phyloP scores from a whole-genome alignment of 1,140 invertebrate genomes.

The Chlorops oryzae region DNA sequence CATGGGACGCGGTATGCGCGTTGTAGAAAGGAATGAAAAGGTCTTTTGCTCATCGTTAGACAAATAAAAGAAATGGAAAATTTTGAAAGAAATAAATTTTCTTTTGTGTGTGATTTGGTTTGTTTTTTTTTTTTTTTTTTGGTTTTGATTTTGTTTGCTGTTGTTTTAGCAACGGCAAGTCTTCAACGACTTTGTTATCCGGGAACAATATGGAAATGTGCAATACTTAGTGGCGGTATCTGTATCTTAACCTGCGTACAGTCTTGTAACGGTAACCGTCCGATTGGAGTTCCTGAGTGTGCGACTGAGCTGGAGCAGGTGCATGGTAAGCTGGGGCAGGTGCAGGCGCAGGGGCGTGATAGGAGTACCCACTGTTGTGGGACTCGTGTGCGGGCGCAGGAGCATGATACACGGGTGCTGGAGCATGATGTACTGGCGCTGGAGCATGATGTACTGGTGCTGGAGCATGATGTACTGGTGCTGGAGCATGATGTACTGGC shows the following conservation, averaged over 20 bases:
- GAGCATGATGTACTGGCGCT: conserved; percentile 1
- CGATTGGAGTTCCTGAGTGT: background rate
- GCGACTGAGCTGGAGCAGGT: background rate
- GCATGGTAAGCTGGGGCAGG: background rate
- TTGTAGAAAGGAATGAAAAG: too few relatives aligned
- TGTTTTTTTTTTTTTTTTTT: conserved; percentile 15
- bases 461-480: conserved; percentile 4
- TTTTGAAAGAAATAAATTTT: too few relatives aligned
- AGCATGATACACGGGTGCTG: background rate
- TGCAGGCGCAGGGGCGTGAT: background rate
- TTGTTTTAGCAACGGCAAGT: too few relatives aligned
- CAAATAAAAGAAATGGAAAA: too few relatives aligned
- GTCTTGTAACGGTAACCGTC: conserved; percentile 2
- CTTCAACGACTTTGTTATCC: too few relatives aligned
- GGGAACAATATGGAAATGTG: too few relatives aligned
- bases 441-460: background rate
- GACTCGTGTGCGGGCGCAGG: background rate
- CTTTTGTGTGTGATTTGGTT: conserved; percentile 11
- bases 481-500: conserved; percentile 4
- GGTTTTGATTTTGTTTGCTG: conserved; percentile 28
- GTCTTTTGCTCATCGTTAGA: too few relatives aligned
- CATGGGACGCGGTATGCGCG: too few relatives aligned
- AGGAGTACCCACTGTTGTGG: background rate
- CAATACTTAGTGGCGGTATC: background rate
- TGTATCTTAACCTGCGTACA: background rate